Conservation (phyloP, 2,888 invertebrate species). For the Pheosia gnoma region DNA sequence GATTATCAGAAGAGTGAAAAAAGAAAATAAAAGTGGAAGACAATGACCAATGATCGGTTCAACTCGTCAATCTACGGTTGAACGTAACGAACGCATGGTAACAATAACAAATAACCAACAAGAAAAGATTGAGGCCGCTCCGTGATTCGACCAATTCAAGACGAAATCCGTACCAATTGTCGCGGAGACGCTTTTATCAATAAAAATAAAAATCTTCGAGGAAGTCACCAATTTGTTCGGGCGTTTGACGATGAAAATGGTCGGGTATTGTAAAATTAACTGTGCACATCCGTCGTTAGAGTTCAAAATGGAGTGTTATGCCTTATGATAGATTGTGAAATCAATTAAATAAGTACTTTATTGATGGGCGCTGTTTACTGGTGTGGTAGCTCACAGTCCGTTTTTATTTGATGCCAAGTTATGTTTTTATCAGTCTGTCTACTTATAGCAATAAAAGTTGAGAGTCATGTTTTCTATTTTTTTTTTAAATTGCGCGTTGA, state of each 20-base stretch:
- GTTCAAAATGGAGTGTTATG: constrained; percentile 20
- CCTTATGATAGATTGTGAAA: constrained; percentile 59
- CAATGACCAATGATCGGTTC: constrained; percentile 18
- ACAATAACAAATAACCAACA: constrained; percentile 30
- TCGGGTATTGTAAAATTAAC: constrained; percentile 29
- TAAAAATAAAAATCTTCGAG: constrained; percentile 80
- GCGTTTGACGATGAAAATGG: constrained; percentile 42
- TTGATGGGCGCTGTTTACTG: constrained; percentile 54
- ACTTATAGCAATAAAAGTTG: constrained; percentile 7
- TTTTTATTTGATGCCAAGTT: constrained; percentile 33
- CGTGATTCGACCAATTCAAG: constrained; percentile 69
- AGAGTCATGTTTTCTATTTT: constrained; percentile 8
- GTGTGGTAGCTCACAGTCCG: constrained; percentile 26
- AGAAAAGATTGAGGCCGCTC: constrained; percentile 39
- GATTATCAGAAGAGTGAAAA: background rate
- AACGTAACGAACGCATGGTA: constrained; percentile 29
- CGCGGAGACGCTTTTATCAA: constrained; percentile 75
- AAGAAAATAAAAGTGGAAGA: background rate
- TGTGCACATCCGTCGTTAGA: constrained; percentile 13
- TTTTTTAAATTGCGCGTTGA: constrained; percentile 4
- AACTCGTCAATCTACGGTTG: constrained; percentile 31
- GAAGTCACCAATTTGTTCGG: constrained; percentile 76
- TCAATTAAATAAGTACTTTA: constrained; percentile 66
- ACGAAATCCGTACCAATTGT: constrained; percentile 78
- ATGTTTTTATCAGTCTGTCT: constrained; percentile 28